Conservation (phyloP, 2,113 vertebrate genomes). For the Saimiri boliviensis region DNA sequence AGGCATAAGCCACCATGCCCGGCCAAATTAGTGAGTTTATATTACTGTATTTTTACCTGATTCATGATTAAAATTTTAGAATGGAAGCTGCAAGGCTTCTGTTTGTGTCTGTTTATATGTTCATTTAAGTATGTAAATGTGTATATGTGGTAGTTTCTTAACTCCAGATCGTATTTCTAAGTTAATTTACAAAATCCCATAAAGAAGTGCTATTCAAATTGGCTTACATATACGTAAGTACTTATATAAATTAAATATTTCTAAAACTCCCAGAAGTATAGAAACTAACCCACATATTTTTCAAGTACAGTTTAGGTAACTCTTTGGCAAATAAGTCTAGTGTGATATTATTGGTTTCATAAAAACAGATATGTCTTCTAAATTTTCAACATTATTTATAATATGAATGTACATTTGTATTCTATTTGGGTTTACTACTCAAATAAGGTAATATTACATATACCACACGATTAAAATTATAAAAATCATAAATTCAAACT, state of each 20-base stretch:
- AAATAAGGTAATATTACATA: background rate
- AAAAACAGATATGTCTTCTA: background rate
- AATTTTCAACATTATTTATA: background rate
- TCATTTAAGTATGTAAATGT: background rate
- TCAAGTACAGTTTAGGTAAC: background rate
- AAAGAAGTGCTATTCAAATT: background rate
- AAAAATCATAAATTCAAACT: background rate
- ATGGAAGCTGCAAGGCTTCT: background rate
- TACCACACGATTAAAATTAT: background rate
- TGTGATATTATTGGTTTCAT: background rate
- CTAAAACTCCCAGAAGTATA: background rate
- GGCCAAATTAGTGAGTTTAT: background rate
- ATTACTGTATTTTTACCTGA: constrained; percentile 27
- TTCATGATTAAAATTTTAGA: background rate
- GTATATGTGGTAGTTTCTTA: background rate
- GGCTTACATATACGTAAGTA: background rate
- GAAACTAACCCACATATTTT: background rate
- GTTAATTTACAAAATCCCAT: background rate
- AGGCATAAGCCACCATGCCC: too few relatives aligned
- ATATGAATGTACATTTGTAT: background rate
- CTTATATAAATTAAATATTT: background rate
- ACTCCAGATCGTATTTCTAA: background rate
- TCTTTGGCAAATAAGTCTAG: background rate
- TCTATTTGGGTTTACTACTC: background rate
- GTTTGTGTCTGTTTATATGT: background rate